Percentiles rank a stretch among this genome's conserved stretches.
Conservation (phyloP, 1,140 invertebrate genomes). For the Zaprionus kolodkinae region DNA sequence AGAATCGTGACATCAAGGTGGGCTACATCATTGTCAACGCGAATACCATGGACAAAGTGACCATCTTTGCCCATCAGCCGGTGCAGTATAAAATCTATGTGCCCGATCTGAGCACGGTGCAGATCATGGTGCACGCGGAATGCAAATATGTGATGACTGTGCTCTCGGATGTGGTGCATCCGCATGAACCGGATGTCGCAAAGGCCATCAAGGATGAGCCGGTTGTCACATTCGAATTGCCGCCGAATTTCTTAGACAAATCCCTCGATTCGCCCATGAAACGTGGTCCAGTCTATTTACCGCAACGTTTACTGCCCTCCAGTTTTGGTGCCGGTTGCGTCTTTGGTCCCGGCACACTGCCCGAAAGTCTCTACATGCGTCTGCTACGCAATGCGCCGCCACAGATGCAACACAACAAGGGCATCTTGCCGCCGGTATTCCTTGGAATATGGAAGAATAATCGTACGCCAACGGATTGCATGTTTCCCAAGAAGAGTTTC, state of each 20-base stretch:
- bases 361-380: neutral
- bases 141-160: neutral
- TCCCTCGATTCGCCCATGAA: neutral
- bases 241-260: neutral
- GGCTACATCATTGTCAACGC: neutral
- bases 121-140: neutral
- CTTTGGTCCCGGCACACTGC: conserved; percentile 32
- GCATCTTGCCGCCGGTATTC: conserved; percentile 40
- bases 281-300: conserved; percentile 27
- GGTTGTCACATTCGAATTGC: neutral
- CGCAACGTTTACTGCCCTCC: conserved; percentile 27
- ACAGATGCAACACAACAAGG: neutral
- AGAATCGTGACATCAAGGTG: neutral
- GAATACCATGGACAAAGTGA: conserved; percentile 1
- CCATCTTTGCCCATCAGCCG: neutral
- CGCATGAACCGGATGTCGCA: conserved; percentile 17
- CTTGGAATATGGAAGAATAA: conserved; percentile 28
- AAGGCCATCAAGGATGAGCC: neutral
- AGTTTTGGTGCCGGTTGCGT: conserved; percentile 44
- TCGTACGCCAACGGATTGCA: neutral
- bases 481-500: neutral
- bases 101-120: conserved; percentile 32
- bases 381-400: neutral
- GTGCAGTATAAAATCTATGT: conserved; percentile 31
- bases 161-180: conserved; percentile 42